These are phyloP conservation scores for Hemaris fuciformis DNA, from an alignment of 2,888 invertebrate species.

Conservation along the genomic window DNA sequence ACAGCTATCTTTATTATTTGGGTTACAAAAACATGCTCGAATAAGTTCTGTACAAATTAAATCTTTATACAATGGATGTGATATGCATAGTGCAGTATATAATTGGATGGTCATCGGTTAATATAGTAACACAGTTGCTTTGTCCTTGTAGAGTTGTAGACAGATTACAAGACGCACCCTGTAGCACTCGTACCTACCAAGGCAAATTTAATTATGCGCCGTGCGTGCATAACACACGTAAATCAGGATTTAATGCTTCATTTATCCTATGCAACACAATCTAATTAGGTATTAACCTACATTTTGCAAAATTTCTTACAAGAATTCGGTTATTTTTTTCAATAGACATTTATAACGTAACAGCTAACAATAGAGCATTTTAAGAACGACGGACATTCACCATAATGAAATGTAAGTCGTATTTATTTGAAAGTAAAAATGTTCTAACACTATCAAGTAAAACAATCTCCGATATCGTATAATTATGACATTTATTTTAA, in stretches of 20 bases:
- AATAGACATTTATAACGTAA: not conserved
- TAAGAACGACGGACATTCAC: not conserved
- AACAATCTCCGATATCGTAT: not conserved
- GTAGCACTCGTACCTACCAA: constrained; percentile 25
- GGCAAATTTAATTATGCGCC: constrained; percentile 45
- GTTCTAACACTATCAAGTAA: not conserved
- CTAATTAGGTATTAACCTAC: constrained; percentile 3
- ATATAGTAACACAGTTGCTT: not conserved
- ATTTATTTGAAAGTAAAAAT: not conserved
- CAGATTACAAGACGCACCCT: constrained; percentile 11
- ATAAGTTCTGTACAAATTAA: not conserved
- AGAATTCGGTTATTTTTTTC: not conserved
- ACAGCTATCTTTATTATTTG: not conserved
- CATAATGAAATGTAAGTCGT: not conserved
- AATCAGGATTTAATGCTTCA: constrained; percentile 45
- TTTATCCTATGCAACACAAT: constrained; percentile 29
- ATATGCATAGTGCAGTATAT: not conserved
- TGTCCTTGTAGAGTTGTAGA: not conserved
- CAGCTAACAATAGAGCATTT: not conserved
- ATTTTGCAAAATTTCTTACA: not conserved
- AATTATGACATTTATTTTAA: not conserved
- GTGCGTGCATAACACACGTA: constrained; percentile 29
- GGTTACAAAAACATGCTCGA: not conserved
- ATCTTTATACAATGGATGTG: not conserved
- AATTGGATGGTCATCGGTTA: not conserved